Conservation (phyloP, 2,888 invertebrate species). For the Ophraella communa region DNA sequence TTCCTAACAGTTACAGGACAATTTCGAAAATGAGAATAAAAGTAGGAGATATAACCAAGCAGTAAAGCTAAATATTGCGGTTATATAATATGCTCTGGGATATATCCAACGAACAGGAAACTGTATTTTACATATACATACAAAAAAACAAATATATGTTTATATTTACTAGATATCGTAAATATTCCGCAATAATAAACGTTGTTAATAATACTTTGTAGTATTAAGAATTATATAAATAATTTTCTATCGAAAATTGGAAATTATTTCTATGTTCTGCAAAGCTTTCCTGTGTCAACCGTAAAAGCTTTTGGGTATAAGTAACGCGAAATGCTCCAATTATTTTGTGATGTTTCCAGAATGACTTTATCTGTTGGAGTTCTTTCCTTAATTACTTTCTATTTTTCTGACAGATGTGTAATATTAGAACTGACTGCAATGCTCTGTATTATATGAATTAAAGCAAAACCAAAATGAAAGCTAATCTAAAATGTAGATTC, state of each 20-base stretch:
- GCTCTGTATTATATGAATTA: background rate
- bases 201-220: no score
- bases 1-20: background rate
- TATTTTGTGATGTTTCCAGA: background rate
- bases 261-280: background rate
- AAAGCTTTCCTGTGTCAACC: background rate
- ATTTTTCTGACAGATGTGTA: conserved; percentile 3
- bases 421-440: background rate
- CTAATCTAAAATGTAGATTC: background rate
- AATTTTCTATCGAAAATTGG: background rate
- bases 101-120: no score
- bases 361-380: background rate
- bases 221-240: no score
- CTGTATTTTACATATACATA: no score
- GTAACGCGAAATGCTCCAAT: background rate
- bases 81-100: no score
- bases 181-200: no score
- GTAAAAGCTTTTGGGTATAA: background rate
- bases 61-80: background rate
- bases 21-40: background rate
- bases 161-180: no score
- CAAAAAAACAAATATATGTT: no score
- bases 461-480: background rate
- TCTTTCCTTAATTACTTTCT: conserved; percentile 1
- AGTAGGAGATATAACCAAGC: background rate